Percentiles rank a stretch among this genome's conserved stretches.
Evolutionary conservation across 2,113 vertebrate genomes (phyloP).

Genomic region (Xenopus borealis): DNA sequence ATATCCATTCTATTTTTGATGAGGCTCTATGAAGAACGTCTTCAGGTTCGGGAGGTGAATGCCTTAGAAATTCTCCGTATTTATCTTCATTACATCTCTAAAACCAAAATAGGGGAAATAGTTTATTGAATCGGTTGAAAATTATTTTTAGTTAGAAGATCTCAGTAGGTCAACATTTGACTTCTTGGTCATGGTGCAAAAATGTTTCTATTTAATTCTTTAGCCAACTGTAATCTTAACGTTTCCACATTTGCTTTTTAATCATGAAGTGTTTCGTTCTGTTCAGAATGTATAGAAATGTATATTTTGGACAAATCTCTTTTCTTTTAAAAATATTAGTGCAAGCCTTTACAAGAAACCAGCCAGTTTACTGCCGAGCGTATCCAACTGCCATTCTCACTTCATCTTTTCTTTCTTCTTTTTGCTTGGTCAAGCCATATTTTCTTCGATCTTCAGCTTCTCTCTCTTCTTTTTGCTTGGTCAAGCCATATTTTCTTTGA

Average conservation of each 20-base stretch:
- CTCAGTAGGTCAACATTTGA: not conserved
- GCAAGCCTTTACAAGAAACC: not conserved
- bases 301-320: not conserved
- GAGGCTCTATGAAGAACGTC: no score
- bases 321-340: not conserved
- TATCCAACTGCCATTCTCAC: not conserved
- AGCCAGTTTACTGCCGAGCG: not conserved
- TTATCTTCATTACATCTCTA: conserved; percentile 3
- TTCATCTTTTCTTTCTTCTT: not conserved
- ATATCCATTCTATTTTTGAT: not conserved
- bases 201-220: not conserved
- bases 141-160: not conserved
- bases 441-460: no score
- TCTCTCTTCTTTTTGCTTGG: no score
- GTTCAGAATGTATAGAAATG: no score
- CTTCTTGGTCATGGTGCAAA: not conserved
- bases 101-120: not conserved
- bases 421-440: not conserved
- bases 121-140: conserved; percentile 20
- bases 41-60: not conserved
- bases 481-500: no score
- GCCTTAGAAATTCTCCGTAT: not conserved
- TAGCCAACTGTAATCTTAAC: not conserved
- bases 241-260: not conserved
- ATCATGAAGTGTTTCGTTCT: no score